phyloP scores from a whole-genome alignment of 2,797 vertebrate species.

The Thaleichthys pacificus region DNA sequence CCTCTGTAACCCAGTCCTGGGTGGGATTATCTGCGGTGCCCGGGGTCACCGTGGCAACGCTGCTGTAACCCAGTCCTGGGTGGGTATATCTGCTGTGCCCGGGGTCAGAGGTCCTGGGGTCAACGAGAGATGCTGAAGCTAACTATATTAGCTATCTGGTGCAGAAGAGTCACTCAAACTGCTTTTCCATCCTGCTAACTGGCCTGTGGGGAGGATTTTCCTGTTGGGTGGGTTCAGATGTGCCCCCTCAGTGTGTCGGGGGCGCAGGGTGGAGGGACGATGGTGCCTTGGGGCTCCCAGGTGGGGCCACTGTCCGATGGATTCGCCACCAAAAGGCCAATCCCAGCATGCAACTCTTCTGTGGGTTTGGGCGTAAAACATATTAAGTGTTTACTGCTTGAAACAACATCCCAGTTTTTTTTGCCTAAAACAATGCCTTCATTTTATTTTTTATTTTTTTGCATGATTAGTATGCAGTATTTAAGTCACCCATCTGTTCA shows the following conservation, averaged over 20 bases:
- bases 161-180: constrained; percentile 66
- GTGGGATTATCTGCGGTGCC: constrained; percentile 24
- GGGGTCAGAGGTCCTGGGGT: constrained; percentile 40
- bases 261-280: constrained; percentile 17
- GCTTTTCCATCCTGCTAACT: constrained; percentile 57
- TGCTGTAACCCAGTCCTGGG: not conserved
- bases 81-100: not conserved
- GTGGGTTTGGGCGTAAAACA: not conserved
- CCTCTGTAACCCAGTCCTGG: not conserved
- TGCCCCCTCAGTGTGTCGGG: constrained; percentile 50
- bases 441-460: not conserved
- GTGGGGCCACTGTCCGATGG: constrained; percentile 43
- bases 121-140: constrained; percentile 50
- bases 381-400: not conserved
- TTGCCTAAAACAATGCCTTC: not conserved
- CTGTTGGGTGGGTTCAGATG: constrained; percentile 72
- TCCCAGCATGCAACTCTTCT: not conserved
- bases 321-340: not conserved
- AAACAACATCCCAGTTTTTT: not conserved
- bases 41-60: not conserved
- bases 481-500: not conserved
- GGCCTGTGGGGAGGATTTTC: constrained; percentile 72
- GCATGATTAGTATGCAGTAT: not conserved
- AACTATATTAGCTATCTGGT: constrained; percentile 60
- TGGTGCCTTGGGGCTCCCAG: constrained; percentile 15